Percentiles rank a stretch among this genome's conserved stretches.
phyloP scores from a whole-genome alignment of 2,113 vertebrate species.

The Gymnogyps californianus region DNA sequence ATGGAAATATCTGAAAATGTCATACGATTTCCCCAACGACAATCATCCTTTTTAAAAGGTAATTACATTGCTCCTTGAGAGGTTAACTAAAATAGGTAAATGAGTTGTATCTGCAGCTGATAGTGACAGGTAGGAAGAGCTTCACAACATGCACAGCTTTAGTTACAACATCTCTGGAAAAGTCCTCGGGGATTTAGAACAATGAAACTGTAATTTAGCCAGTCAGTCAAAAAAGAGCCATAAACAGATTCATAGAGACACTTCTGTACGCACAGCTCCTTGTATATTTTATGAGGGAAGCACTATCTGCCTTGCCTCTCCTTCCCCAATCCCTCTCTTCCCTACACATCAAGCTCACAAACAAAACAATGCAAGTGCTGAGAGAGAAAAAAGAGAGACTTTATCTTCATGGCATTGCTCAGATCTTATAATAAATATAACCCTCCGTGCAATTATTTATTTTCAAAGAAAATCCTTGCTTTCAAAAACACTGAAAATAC shows the following conservation, averaged over 20 bases:
- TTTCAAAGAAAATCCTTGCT: constrained; percentile 12
- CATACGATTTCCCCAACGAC: neutral
- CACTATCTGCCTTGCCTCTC: neutral
- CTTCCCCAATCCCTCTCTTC: neutral
- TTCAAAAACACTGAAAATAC: neutral
- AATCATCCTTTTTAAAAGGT: neutral
- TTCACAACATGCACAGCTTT: constrained; percentile 6
- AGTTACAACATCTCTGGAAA: constrained; percentile 35
- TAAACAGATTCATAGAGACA: constrained; percentile 48
- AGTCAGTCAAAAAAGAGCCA: constrained; percentile 37
- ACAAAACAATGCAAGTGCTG: neutral
- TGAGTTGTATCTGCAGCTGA: constrained; percentile 13
- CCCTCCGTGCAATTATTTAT: neutral
- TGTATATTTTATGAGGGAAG: constrained; percentile 64
- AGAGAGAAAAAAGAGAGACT: neutral
- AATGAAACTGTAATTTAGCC: constrained; percentile 56
- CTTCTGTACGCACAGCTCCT: neutral
- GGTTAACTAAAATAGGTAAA: constrained; percentile 17
- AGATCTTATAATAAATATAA: constrained; percentile 15
- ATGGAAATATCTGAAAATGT: neutral
- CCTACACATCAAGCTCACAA: neutral
- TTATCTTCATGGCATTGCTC: neutral
- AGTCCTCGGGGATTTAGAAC: constrained; percentile 19
- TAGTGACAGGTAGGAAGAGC: neutral
- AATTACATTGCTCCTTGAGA: neutral